Percentiles rank a stretch among this genome's conserved stretches.
Evolutionary conservation across 1,140 invertebrate genomes (phyloP).

Genomic region (Octopus bimaculoides): DNA sequence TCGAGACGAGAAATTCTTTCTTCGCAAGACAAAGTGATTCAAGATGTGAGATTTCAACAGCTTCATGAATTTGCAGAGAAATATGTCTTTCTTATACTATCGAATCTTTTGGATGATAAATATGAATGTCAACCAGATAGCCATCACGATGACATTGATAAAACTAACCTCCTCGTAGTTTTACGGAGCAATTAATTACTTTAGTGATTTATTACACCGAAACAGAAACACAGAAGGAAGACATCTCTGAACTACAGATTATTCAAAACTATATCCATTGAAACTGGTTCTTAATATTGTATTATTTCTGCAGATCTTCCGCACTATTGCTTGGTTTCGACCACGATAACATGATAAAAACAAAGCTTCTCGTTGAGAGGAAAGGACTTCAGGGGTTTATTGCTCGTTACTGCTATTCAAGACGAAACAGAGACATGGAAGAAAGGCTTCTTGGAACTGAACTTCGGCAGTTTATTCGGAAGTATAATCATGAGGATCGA

Average conservation of each 20-base stretch:
- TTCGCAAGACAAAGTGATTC: conserved; percentile 3
- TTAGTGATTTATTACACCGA: too few relatives aligned
- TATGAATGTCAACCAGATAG: conserved; percentile 4
- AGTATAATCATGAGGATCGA: neutral
- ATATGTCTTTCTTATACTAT: conserved; percentile 4
- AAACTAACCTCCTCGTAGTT: too few relatives aligned
- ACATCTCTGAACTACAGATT: too few relatives aligned
- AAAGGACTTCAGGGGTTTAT: neutral
- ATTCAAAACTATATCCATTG: too few relatives aligned
- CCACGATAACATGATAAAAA: too few relatives aligned
- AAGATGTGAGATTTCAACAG: conserved; percentile 4
- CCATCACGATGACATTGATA: conserved; percentile 4
- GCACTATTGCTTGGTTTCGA: too few relatives aligned
- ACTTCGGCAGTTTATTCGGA: conserved; percentile 1
- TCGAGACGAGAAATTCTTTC: neutral
- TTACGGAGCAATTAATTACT: too few relatives aligned
- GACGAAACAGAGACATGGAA: conserved; percentile 7
- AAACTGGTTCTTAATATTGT: too few relatives aligned
- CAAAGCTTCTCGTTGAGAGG: conserved; percentile 3
- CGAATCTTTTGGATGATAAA: conserved; percentile 7
- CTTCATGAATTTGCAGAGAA: conserved; percentile 4
- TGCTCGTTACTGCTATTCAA: neutral
- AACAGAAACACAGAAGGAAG: too few relatives aligned
- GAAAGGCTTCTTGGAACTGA: conserved; percentile 6
- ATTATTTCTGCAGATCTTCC: too few relatives aligned